phyloP scores from a whole-genome alignment of 2,888 invertebrate genomes.

The Marasmarcha lunaedactyla region DNA sequence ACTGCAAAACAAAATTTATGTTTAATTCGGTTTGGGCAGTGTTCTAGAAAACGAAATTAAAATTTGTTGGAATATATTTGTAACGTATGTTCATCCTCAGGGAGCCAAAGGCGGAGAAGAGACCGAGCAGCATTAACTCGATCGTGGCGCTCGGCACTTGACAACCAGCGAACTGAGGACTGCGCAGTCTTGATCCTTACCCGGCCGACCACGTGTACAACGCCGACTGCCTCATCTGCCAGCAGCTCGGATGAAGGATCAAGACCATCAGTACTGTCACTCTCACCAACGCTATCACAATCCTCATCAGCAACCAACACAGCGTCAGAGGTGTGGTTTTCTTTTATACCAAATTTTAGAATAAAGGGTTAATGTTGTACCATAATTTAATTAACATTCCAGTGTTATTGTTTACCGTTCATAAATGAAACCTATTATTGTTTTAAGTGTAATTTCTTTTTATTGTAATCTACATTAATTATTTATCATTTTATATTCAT shows the following conservation, averaged over 20 bases:
- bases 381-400: constrained; percentile 56
- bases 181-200: constrained; percentile 56
- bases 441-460: constrained; percentile 51
- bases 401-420: constrained; percentile 57
- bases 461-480: constrained; percentile 53
- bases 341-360: constrained; percentile 61
- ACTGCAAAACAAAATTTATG: background rate
- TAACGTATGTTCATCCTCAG: constrained; percentile 37
- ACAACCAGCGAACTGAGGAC: constrained; percentile 73
- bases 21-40: background rate
- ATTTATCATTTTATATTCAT: constrained; percentile 40
- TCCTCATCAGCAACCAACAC: constrained; percentile 20
- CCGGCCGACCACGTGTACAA: constrained; percentile 39
- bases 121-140: constrained; percentile 87
- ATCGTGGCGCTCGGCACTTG: constrained; percentile 80
- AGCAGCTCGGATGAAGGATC: constrained; percentile 35
- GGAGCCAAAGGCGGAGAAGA: constrained; percentile 88
- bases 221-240: constrained; percentile 25
- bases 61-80: background rate
- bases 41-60: too few relatives aligned
- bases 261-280: constrained; percentile 24
- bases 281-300: background rate
- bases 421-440: constrained; percentile 41
- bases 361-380: constrained; percentile 31
- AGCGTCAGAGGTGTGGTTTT: constrained; percentile 45